Evolutionary conservation across 53 echinoderm and acorn worm genomes (phyloP), one percentile per base, ranked within the genome.

Genomic region (Crossaster papposus): DNA sequence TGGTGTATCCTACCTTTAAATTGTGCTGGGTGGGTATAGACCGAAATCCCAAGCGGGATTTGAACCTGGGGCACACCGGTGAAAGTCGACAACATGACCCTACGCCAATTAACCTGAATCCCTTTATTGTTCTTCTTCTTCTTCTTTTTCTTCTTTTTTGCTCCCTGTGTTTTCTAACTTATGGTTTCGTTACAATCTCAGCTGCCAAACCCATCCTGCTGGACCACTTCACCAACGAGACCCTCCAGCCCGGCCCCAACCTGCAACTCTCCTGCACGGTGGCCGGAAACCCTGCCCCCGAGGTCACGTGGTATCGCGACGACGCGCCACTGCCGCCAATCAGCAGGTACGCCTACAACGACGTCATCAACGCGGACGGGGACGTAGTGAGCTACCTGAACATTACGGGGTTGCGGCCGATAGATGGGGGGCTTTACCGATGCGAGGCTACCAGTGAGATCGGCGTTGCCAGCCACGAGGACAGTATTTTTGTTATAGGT

Each of bases 321-420:
- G 96, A 93, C 23, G 65, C 86, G 44, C 80, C 90, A 0, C 82
- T 95, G 15, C 91, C 92, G 2, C 81, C 73, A 80, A 87, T 80
- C 50, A 87, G 79, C 78, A 79, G 90, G 15, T 94, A 94, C 86
- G 89, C 92, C 36, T 77, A 91, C 55, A 95, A 75, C 75, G 94
- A 95, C 88, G 86, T 96, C 91, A 94, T 93, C 83, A 96, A 99
- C 90, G 90, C 88, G 1, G 96, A 99, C 85, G 94, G 95, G 83
- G 99, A 99, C 90, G 95, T 99, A 79, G 92, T 96, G 36, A 96
- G 96, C 70, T 89, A 94, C 74, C 83, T 99, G 90, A 99, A 99
- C 78, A 99, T 99, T 65, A 96, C 96, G 4, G 90, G 99, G 18
- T 30, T 96, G 15, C 85, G 91, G 54, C 92, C 89, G 28, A 77